Evolutionary conservation across 2,888 invertebrate genomes (phyloP), one percentile per base, ranked within the genome.

Genomic region (Punctoribates punctum): DNA sequence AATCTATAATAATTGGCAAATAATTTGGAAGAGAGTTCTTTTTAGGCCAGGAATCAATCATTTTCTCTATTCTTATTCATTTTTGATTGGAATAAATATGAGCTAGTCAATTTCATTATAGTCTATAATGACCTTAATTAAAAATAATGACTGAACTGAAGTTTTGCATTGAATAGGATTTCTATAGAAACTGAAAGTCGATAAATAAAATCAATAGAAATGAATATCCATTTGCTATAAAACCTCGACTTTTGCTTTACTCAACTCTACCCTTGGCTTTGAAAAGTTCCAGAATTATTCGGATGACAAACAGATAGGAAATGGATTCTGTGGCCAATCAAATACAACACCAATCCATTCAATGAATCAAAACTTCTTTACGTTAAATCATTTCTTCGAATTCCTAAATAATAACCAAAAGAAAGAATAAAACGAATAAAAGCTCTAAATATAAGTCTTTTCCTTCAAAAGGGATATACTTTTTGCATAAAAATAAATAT

Each of bases 261-360:
- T 23, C 17, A 6, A 11, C 15, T 23, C 25, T 57, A 6, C 23
- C 23, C n/a, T n/a, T n/a, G n/a, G n/a, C n/a, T 57, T 9, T 20
- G 13, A 25, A 23, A 57, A 34, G 4, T 34, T 11, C 2, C 20
- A 51, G 11, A 51, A 65, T 65, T 65, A 65, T 38, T 65, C 65
- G 65, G 65, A 65, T 65, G 65, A 65, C n/a, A 65, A 34, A 65
- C 34, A 65, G 65, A 65, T 34, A 65, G 65, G 65, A 65, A 65
- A 65, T 65, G 29, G 1, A 51, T 51, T 62, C 20, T 27, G 13
- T 25, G 27, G 27, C 27, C 27, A 25, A 27, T 17, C 29, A 62
- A 42, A 42, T 42, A 42, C 42, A 42, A 42, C 42, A 42, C 42
- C 42, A 42, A 9, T 42, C 34, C 65, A 9, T 38, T 65, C 65